A percentile compares a stretch with the other conserved stretches of the same genome.
These are phyloP conservation scores for Bellardia pandia DNA, from an alignment of 2,888 invertebrate species.

Conservation along the genomic window DNA sequence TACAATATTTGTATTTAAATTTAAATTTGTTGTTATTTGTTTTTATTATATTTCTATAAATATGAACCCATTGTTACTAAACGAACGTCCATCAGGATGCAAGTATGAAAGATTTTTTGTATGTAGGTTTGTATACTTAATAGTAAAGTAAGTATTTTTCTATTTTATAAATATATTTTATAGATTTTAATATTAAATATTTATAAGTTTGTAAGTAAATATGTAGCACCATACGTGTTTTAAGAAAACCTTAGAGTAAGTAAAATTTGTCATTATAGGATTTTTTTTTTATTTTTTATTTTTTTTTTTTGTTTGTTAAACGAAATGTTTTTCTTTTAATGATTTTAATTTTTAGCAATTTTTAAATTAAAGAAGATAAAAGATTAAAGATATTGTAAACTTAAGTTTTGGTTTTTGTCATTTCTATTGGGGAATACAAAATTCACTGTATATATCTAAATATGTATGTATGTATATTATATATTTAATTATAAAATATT, in stretches of 20 bases:
- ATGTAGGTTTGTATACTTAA: background rate
- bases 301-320: background rate
- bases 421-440: background rate
- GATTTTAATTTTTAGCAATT: background rate
- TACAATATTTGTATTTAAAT: background rate
- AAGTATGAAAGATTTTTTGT: background rate
- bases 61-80: slow-evolving; percentile 37
- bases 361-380: slow-evolving; percentile 6
- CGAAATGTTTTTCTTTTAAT: too few species aligned
- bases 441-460: background rate
- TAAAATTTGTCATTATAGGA: slow-evolving; percentile 14
- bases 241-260: slow-evolving; percentile 67
- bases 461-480: too few species aligned
- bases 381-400: background rate
- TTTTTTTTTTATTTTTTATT: background rate
- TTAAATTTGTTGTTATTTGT: background rate
- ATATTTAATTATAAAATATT: background rate
- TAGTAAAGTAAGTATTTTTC: slow-evolving; percentile 11
- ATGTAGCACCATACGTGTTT: slow-evolving; percentile 68
- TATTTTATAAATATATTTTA: background rate
- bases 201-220: slow-evolving; percentile 42
- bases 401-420: background rate
- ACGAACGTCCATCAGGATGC: slow-evolving; percentile 44
- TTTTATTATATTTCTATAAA: background rate
- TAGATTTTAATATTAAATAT: slow-evolving; percentile 27